phyloP scores from a whole-genome alignment of 2,113 vertebrate genomes.

The Amblyornis subalaris region DNA sequence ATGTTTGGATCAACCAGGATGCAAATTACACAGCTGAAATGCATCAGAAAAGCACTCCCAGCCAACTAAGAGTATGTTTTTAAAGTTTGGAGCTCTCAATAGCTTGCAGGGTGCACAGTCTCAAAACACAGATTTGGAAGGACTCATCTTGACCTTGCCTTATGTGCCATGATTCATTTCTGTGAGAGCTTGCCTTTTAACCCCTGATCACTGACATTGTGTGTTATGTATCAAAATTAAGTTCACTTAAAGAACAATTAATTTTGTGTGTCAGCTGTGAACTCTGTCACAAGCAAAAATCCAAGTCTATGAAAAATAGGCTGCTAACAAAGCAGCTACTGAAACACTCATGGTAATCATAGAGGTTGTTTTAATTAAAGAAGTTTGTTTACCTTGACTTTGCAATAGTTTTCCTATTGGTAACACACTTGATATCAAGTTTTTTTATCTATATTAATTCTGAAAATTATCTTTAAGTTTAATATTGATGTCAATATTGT shows the following conservation, averaged over 20 bases:
- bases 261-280: slow-evolving; percentile 17
- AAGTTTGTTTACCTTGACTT: background rate
- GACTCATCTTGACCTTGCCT: slow-evolving; percentile 40
- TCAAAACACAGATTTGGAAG: slow-evolving; percentile 36
- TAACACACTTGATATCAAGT: background rate
- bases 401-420: background rate
- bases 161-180: slow-evolving; percentile 24
- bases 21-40: slow-evolving; percentile 23
- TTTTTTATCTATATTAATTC: background rate
- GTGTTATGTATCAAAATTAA: slow-evolving; percentile 1
- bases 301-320: background rate
- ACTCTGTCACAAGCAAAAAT: slow-evolving; percentile 11
- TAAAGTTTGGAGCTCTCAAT: slow-evolving; percentile 17
- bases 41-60: background rate
- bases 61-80: background rate
- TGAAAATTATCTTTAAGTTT: background rate
- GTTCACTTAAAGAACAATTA: slow-evolving; percentile 33
- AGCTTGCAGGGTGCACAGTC: background rate
- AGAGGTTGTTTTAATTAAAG: background rate
- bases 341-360: background rate
- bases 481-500: background rate
- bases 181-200: slow-evolving; percentile 26
- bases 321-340: background rate
- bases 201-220: background rate
- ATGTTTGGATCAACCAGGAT: background rate